Evolutionary conservation across 1,140 invertebrate genomes (phyloP).

Genomic region (Oryzaephilus surinamensis): DNA sequence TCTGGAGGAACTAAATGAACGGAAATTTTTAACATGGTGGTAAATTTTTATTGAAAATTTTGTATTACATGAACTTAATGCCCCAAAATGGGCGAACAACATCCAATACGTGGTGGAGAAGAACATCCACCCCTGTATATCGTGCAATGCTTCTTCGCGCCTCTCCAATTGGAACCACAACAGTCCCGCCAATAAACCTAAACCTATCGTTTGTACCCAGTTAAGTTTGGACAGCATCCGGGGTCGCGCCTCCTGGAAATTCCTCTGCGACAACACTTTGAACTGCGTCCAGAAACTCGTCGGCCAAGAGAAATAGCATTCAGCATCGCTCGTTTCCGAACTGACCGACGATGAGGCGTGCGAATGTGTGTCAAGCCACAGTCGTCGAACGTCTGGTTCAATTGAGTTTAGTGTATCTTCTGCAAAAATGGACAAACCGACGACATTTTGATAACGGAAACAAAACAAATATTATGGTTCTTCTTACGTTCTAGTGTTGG

Average conservation of each 20-base stretch:
- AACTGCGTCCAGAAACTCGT: constrained; percentile 76
- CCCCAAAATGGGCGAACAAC: constrained; percentile 73
- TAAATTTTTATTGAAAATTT: too few relatives aligned
- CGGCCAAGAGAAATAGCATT: constrained; percentile 53
- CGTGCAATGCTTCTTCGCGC: constrained; percentile 62
- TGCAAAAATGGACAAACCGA: constrained; percentile 7
- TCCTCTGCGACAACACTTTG: constrained; percentile 63
- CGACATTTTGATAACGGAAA: background rate
- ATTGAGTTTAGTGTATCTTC: constrained; percentile 25
- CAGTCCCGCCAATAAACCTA: constrained; percentile 64
- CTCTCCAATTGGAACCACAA: constrained; percentile 71
- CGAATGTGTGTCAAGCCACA: constrained; percentile 66
- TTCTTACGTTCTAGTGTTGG: constrained; percentile 32
- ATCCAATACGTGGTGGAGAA: constrained; percentile 82
- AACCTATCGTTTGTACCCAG: constrained; percentile 64
- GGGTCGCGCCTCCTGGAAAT: constrained; percentile 68
- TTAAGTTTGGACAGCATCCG: constrained; percentile 72
- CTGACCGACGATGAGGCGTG: constrained; percentile 55
- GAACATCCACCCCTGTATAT: constrained; percentile 81
- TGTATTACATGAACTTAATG: constrained; percentile 54
- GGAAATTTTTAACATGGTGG: constrained; percentile 3
- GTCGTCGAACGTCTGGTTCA: constrained; percentile 58
- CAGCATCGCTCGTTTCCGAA: constrained; percentile 40
- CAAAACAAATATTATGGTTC: background rate
- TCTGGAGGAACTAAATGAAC: constrained; percentile 62